A percentile compares a stretch with the other conserved stretches of the same genome.
phyloP scores from a whole-genome alignment of 1,140 invertebrate genomes.

The Scaptodrosophila lebanonensis region DNA sequence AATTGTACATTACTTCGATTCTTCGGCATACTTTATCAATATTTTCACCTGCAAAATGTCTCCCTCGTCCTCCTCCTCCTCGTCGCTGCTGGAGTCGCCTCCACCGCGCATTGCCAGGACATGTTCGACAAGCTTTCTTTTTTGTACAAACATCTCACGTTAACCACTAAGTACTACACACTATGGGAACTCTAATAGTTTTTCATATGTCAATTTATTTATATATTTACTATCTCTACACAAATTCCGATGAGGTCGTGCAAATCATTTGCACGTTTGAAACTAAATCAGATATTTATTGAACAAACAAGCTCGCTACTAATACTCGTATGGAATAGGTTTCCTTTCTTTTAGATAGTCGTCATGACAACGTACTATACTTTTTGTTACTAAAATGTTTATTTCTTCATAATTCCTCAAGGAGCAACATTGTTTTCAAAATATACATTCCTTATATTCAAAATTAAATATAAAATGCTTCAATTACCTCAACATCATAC shows the following conservation, averaged over 20 bases:
- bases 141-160: slow-evolving; percentile 66
- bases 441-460: too few relatives aligned
- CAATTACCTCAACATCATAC: too few relatives aligned
- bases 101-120: slow-evolving; percentile 62
- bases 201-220: slow-evolving; percentile 22
- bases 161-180: slow-evolving; percentile 42
- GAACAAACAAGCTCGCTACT: slow-evolving; percentile 28
- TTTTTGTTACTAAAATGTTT: too few relatives aligned
- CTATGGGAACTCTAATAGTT: slow-evolving; percentile 19
- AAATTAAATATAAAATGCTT: too few relatives aligned
- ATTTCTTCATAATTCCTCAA: too few relatives aligned
- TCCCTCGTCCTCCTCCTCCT: slow-evolving; percentile 70
- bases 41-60: slow-evolving; percentile 71
- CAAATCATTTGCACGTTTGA: slow-evolving; percentile 7
- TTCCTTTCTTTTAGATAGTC: too few relatives aligned
- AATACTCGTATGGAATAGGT: slow-evolving; percentile 1
- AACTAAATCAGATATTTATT: slow-evolving; percentile 24
- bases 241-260: slow-evolving; percentile 2
- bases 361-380: slow-evolving; percentile 4
- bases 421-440: too few relatives aligned
- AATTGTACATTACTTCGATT: slow-evolving; percentile 24
- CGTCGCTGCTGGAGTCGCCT: slow-evolving; percentile 44
- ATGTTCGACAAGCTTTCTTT: slow-evolving; percentile 73
- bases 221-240: slow-evolving; percentile 49
- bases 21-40: slow-evolving; percentile 13